phyloP scores from a whole-genome alignment of 2,888 invertebrate species.

The Aethes cnicana region DNA sequence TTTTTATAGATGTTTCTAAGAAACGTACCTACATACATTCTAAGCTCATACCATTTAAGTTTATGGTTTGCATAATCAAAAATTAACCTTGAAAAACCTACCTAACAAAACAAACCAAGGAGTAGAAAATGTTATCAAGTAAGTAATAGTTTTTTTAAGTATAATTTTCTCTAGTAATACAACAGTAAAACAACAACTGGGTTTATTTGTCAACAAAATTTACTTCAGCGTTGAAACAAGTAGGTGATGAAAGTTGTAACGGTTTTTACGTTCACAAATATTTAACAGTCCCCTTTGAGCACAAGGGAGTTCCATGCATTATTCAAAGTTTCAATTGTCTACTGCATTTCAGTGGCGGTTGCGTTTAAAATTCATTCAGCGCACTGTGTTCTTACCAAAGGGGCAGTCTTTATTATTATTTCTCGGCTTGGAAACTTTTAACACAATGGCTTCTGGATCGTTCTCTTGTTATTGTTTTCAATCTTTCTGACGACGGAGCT shows the following conservation, averaged over 20 bases:
- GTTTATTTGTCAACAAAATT: too few species aligned
- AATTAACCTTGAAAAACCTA: too few species aligned
- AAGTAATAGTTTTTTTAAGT: too few species aligned
- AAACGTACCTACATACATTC: too few species aligned
- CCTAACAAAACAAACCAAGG: too few species aligned
- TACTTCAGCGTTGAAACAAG: too few species aligned
- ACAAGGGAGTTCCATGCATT: conserved; percentile 28
- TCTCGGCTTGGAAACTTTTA: conserved; percentile 19
- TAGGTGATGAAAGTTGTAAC: conserved; percentile 17
- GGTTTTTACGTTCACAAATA: conserved; percentile 28
- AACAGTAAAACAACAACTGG: too few species aligned
- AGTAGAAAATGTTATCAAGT: too few species aligned
- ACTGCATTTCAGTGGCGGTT: conserved; percentile 31
- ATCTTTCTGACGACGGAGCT: conserved; percentile 11
- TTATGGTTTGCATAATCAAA: too few species aligned
- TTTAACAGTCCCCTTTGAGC: conserved; percentile 30
- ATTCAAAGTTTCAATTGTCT: conserved; percentile 31
- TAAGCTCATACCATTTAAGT: too few species aligned
- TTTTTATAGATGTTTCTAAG: too few species aligned
- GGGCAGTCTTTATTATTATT: conserved; percentile 30
- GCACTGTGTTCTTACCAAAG: conserved; percentile 27
- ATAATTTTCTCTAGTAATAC: too few species aligned
- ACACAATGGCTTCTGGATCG: conserved; percentile 14
- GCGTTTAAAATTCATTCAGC: conserved; percentile 31
- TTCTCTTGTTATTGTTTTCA: conserved; percentile 19